Percentiles rank a stretch among this genome's conserved stretches.
Evolutionary conservation across 2,113 vertebrate species (phyloP).

Genomic region (Rostratula benghalensis): DNA sequence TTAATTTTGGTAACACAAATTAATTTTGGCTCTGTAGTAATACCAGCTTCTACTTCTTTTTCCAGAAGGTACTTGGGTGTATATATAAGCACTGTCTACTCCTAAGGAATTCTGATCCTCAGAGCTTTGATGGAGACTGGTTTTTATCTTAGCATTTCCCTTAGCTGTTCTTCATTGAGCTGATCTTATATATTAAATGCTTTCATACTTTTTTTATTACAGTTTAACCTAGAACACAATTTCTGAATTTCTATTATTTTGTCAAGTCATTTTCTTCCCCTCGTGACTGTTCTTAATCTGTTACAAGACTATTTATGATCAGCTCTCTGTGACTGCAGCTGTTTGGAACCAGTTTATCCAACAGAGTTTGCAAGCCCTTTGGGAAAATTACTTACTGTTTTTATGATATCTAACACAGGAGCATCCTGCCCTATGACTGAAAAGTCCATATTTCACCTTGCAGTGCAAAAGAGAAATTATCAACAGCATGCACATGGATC

Average conservation of each 20-base stretch:
- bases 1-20: conserved; percentile 30
- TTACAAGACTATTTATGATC: background rate
- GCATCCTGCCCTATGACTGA: background rate
- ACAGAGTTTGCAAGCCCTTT: background rate
- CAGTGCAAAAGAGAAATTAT: background rate
- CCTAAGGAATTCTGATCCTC: background rate
- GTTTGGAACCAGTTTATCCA: background rate
- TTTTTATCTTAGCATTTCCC: background rate
- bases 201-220: background rate
- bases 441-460: background rate
- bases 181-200: background rate
- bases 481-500: background rate
- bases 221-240: background rate
- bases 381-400: background rate
- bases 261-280: background rate
- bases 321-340: background rate
- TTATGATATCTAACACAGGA: background rate
- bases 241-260: background rate
- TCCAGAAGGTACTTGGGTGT: background rate
- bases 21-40: background rate
- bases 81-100: background rate
- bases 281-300: background rate
- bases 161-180: background rate
- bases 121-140: background rate
- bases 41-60: background rate